Percentiles rank a stretch among this genome's conserved stretches.
Conservation (phyloP, 2,888 invertebrate genomes). For the Ferrisia virgata region DNA sequence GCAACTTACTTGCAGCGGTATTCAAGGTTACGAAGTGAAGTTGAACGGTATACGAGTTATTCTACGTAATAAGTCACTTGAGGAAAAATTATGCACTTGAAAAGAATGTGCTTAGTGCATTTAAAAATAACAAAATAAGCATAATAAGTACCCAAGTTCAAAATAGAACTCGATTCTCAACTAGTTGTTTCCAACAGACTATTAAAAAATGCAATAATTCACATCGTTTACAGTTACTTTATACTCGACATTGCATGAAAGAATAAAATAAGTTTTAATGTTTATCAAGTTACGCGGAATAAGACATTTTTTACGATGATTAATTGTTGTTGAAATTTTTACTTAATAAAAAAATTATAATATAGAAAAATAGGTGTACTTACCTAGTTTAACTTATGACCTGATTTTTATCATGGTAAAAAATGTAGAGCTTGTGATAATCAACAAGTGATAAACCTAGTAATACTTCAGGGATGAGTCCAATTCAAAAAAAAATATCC, state of each 20-base stretch:
- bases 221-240: neutral
- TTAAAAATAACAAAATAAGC: neutral
- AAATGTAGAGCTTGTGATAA: too few species aligned
- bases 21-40: too few species aligned
- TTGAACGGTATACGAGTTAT: neutral
- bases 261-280: neutral
- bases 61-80: neutral
- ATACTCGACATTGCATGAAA: neutral
- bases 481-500: too few species aligned
- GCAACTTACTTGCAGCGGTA: too few species aligned
- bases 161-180: neutral
- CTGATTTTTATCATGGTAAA: neutral
- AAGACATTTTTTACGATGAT: neutral
- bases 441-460: neutral
- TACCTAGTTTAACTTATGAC: neutral
- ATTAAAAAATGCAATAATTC: conserved; percentile 3
- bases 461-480: neutral
- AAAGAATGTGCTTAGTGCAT: neutral
- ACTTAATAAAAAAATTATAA: neutral
- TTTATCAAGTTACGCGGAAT: neutral
- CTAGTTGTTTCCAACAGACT: neutral
- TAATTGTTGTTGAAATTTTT: neutral
- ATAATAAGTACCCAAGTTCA: neutral
- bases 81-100: neutral
- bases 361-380: neutral